These are phyloP conservation scores for Melipona beecheii DNA, from an alignment of 2,888 invertebrate genomes.

Conservation along the genomic window DNA sequence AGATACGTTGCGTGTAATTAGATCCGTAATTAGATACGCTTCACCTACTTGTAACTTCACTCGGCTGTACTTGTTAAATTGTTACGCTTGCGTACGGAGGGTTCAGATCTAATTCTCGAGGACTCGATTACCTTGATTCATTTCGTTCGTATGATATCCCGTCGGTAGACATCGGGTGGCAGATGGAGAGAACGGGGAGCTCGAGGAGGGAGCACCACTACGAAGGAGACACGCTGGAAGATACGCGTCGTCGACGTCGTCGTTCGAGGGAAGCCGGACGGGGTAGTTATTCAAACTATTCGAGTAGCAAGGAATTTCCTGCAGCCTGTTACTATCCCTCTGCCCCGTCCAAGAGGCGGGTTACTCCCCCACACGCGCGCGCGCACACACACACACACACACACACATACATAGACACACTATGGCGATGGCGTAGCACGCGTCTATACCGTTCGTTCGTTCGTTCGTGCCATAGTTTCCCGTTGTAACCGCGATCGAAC, in stretches of 20 bases:
- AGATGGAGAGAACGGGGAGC: background rate
- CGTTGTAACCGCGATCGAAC: constrained; percentile 72
- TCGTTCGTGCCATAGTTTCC: constrained; percentile 69
- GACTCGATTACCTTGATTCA: no score
- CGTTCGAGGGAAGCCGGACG: constrained; percentile 55
- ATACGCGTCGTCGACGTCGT: constrained; percentile 25
- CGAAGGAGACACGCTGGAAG: constrained; percentile 22
- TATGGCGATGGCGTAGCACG: constrained; percentile 7
- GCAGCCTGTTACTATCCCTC: constrained; percentile 43
- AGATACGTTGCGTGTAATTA: no score
- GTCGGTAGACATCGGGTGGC: background rate
- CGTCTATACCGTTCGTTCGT: constrained; percentile 47
- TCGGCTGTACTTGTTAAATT: no score
- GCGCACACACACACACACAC: no score
- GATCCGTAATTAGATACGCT: no score
- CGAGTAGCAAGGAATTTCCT: constrained; percentile 72
- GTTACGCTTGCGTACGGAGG: no score
- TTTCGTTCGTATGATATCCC: no score
- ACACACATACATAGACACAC: background rate
- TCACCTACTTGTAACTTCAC: no score
- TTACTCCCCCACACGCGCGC: background rate
- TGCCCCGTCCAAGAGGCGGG: constrained; percentile 37
- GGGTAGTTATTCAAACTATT: constrained; percentile 74
- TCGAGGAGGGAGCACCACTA: constrained; percentile 6
- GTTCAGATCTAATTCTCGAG: no score